phyloP scores from a whole-genome alignment of 2,113 vertebrate genomes.

The Takifugu bimaculatus region DNA sequence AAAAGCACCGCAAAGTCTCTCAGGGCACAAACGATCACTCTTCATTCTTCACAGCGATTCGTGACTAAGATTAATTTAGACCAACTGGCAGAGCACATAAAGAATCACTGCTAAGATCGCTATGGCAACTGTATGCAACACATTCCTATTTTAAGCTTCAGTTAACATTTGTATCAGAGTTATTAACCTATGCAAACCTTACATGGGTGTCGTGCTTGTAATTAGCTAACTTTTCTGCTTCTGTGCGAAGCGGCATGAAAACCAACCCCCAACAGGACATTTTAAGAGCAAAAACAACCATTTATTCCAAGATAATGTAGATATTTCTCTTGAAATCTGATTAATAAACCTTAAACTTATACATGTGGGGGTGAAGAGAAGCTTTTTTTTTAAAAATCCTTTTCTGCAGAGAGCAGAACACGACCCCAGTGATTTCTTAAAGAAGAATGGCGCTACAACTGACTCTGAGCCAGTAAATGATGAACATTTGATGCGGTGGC shows the following conservation, averaged over 20 bases:
- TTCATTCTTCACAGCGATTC: constrained; percentile 38
- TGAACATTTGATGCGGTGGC: constrained; percentile 53
- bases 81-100: constrained; percentile 64
- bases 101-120: constrained; percentile 61
- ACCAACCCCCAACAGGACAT: constrained; percentile 38
- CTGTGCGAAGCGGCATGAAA: constrained; percentile 27
- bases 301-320: background rate
- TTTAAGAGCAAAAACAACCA: background rate
- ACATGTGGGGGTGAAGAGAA: constrained; percentile 1
- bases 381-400: constrained; percentile 1
- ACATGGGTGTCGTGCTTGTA: constrained; percentile 68
- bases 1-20: constrained; percentile 3
- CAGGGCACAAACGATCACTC: constrained; percentile 42
- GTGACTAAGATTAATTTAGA: constrained; percentile 63
- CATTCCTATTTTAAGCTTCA: constrained; percentile 74
- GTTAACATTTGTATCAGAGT: constrained; percentile 74
- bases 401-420: constrained; percentile 13
- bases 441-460: constrained; percentile 27
- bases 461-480: constrained; percentile 47
- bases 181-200: constrained; percentile 73
- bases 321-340: too few relatives aligned
- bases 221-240: constrained; percentile 59
- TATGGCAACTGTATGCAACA: constrained; percentile 75
- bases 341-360: background rate
- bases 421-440: constrained; percentile 34